Evolutionary conservation across 2,113 vertebrate species (phyloP).

Genomic region (Brachyistius frenatus): DNA sequence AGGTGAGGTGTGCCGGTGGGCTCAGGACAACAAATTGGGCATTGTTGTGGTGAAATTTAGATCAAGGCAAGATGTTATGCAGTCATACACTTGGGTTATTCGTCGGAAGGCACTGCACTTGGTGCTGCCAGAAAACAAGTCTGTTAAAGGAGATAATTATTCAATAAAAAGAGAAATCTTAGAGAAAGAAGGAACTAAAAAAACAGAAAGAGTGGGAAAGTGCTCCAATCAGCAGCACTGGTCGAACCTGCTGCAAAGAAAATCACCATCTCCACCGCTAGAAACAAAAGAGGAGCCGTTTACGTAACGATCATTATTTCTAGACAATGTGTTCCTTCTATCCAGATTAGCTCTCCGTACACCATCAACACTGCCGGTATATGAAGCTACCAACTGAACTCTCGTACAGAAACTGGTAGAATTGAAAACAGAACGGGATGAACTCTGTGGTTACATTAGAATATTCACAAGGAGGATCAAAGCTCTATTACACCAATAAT

Average conservation of each 20-base stretch:
- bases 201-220: not conserved
- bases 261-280: slow-evolving; percentile 2
- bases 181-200: slow-evolving; percentile 4
- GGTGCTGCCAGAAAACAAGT: not conserved
- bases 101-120: not conserved
- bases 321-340: not conserved
- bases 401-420: too few relatives aligned
- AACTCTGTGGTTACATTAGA: not conserved
- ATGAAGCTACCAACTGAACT: too few relatives aligned
- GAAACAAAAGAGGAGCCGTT: slow-evolving; percentile 6
- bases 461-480: not conserved
- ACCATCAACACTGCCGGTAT: too few relatives aligned
- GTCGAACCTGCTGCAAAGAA: slow-evolving; percentile 22
- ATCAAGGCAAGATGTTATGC: not conserved
- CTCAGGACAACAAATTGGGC: not conserved
- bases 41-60: too few relatives aligned
- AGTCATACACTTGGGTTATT: not conserved
- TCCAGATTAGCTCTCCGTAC: too few relatives aligned
- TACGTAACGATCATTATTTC: not conserved
- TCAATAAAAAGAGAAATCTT: not conserved
- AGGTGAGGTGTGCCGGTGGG: slow-evolving; percentile 83
- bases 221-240: slow-evolving; percentile 1
- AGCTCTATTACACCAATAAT: not conserved
- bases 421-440: not conserved
- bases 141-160: not conserved